Base-by-base conservation (phyloP, 2,113 vertebrate species). In the Microcebus murinus region DNA sequence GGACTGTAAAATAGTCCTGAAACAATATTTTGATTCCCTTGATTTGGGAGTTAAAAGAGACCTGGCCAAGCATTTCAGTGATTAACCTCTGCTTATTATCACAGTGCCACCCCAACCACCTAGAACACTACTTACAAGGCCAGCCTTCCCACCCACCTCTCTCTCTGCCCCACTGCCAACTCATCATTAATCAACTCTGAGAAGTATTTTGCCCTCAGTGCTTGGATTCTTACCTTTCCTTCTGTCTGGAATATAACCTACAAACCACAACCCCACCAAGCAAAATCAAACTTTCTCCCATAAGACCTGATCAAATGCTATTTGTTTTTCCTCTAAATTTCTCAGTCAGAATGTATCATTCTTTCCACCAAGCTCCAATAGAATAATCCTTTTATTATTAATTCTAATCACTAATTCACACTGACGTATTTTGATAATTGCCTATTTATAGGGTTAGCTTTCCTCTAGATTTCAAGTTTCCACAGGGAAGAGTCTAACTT, bases 401-500 rank as follows among this genome's bases (percentile, higher is more conserved):
- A 42, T 80, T 63, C 70, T n/a, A 81, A 25, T 88, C 14, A 57
- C 17, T 77, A 77, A 71, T 82, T 91, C 27, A 83, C 67, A 48
- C 10, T 21, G 6, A 63, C 83, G 10, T 17, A 29, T 31, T 70
- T 79, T 36, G 52, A 59, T 48, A 42, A 45, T 36, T 80, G 34
- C 10, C 12, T 81, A 79, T 65, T 71, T 45, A 87, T 39, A 42
- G 31, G 17, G 25, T 9, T 82, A 15, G 7, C 27, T 93, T 96
- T 80, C 36, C 42, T 74, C 18, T 74, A 74, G 48, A 87, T 73
- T 96, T 96, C 34, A 92, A 39, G 7, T 39, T 92, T 84, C 48
- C 48, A 36, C 1, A 7, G 25, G n/a, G 79, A 88, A 91, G 4
- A 80, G 3, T 45, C 15, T 81, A 91, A 15, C 27, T 81, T 67